phyloP scores from a whole-genome alignment of 2,113 vertebrate species.

The Okapia johnstoni region DNA sequence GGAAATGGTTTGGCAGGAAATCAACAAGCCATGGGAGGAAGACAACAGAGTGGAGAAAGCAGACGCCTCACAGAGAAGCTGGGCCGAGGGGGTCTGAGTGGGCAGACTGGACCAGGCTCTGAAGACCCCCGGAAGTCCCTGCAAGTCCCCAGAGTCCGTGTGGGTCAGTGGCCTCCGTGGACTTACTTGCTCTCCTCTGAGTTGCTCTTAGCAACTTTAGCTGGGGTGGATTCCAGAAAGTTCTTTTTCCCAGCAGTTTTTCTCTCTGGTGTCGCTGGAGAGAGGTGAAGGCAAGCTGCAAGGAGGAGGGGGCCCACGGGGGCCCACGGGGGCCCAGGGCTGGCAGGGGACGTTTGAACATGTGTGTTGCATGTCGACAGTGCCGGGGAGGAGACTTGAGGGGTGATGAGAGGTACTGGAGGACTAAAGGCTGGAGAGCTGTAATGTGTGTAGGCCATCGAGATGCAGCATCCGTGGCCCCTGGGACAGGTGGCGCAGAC shows the following conservation, averaged over 20 bases:
- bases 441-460: not conserved
- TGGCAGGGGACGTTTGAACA: not conserved
- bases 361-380: not conserved
- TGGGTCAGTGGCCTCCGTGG: accelerated
- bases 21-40: slow-evolving; percentile 31
- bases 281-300: not conserved
- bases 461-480: not conserved
- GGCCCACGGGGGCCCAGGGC: accelerated
- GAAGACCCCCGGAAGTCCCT: not conserved
- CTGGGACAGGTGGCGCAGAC: not conserved
- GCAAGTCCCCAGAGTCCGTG: not conserved
- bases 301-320: too few relatives aligned
- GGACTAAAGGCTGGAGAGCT: too few relatives aligned
- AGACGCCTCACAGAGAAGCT: not conserved
- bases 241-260: not conserved
- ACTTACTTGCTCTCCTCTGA: not conserved
- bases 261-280: not conserved
- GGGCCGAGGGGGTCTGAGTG: not conserved
- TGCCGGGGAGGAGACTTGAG: not conserved
- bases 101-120: not conserved
- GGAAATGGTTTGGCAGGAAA: slow-evolving; percentile 63
- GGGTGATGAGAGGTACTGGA: not conserved
- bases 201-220: not conserved
- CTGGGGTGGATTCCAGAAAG: not conserved
- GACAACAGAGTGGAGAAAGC: not conserved